phyloP scores from a whole-genome alignment of 2,797 vertebrate genomes.

The Macroramphosus scolopax region DNA sequence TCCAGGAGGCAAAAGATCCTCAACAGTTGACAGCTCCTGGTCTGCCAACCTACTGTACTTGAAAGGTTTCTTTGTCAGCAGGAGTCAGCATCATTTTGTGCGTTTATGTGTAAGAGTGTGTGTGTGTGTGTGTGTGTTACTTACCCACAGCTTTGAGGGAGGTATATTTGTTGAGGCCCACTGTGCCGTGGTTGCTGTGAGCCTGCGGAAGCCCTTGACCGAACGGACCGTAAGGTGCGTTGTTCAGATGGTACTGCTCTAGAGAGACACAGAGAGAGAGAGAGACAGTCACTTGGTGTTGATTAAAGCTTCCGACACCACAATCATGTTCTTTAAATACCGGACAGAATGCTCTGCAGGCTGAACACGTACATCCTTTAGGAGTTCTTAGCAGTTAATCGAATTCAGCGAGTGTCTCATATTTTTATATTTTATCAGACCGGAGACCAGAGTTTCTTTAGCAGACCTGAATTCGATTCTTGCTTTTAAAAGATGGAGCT shows the following conservation, averaged over 20 bases:
- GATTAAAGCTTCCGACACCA: too few relatives aligned
- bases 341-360: too few relatives aligned
- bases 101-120: constrained; percentile 26
- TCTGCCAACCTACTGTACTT: constrained; percentile 34
- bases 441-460: too few relatives aligned
- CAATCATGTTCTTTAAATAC: too few relatives aligned
- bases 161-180: constrained; percentile 81
- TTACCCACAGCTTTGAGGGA: constrained; percentile 90
- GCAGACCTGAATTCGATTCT: too few relatives aligned
- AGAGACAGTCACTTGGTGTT: background rate
- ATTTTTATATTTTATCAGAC: too few relatives aligned
- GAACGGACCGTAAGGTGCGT: constrained; percentile 63
- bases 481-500: too few relatives aligned
- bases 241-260: constrained; percentile 90
- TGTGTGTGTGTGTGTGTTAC: too few relatives aligned
- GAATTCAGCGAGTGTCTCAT: too few relatives aligned
- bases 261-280: constrained; percentile 25
- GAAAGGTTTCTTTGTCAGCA: constrained; percentile 59
- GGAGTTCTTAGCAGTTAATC: too few relatives aligned
- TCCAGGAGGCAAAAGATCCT: constrained; percentile 12
- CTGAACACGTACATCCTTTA: too few relatives aligned
- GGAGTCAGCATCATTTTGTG: constrained; percentile 46
- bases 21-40: constrained; percentile 20
- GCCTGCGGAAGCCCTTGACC: constrained; percentile 75
- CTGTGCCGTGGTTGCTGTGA: constrained; percentile 79